Base-by-base conservation (phyloP, 2,113 vertebrate species). In the Mastomys coucha region DNA sequence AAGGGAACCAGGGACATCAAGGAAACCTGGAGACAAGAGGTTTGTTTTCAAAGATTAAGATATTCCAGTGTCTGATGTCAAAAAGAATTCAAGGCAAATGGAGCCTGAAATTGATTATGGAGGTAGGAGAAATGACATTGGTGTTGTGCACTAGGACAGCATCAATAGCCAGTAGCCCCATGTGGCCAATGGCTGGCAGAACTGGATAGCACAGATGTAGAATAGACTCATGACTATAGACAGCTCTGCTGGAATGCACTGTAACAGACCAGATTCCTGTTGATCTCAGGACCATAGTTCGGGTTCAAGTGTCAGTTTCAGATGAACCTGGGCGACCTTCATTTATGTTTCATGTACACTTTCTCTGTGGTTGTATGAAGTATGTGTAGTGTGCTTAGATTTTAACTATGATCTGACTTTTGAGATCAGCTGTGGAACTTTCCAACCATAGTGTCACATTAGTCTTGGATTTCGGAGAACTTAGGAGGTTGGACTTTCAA, bases 71-170 rank as follows among this genome's bases (percentile, higher is more conserved):
- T 88, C 58, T 53, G 56, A 86, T 76, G 82, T 58, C 88, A 5
- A 31, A 88, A 31, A 96, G 42, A 86, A 86, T 86, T 85, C 19
- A 67, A 42, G 22, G 84, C 70, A 72, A 77, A 58, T 49, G 56
- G 94, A 94, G n/a, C 81, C 77, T n/a, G 33, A 93, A 88, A 80
- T n/a, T 77, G 26, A 39, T 70, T 49, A 69, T 60, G 69, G 65
- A 51, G 69, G 45, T n/a, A 20, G 24, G 75, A n/a, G 78, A 93
- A 65, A 70, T 58, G 3, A 42, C 84, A 60, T 26, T 39, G 65
- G 56, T 81, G 1, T 39, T 69, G 19, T 84, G 93, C 63, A 51
- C 73, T 89, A 67, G 67, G 56, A 67, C 0, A 69, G 20, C 42
- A 42, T 42, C 73, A 3, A 69, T 56, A 91, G 0, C 53, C 58